Evolutionary conservation across 2,797 vertebrate genomes (phyloP).

Genomic region (Rhyacichthys aspro): DNA sequence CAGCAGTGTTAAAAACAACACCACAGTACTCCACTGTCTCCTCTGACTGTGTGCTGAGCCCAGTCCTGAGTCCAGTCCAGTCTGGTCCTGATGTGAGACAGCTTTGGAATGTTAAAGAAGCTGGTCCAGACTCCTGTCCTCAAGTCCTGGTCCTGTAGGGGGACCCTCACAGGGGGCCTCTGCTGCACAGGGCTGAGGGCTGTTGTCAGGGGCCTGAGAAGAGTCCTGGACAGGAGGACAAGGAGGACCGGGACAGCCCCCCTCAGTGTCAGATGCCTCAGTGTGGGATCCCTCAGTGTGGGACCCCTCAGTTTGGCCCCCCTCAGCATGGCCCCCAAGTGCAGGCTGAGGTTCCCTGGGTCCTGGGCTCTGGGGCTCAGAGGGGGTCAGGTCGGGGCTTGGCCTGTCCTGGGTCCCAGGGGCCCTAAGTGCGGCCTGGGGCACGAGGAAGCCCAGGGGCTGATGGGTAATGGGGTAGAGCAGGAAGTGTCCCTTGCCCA

Average conservation of each 20-base stretch:
- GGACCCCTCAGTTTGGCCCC: background rate
- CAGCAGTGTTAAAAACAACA: background rate
- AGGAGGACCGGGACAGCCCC: background rate
- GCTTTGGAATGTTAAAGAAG: conserved; percentile 8
- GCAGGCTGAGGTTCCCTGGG: background rate
- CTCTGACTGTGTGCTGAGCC: too few relatives aligned
- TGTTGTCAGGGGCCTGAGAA: background rate
- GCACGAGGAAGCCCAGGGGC: conserved; percentile 93
- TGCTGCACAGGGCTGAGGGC: background rate
- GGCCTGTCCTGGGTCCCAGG: conserved; percentile 73
- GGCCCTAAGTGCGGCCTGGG: conserved; percentile 87
- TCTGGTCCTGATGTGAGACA: conserved; percentile 2
- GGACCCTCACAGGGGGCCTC: too few relatives aligned
- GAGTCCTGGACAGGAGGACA: too few relatives aligned
- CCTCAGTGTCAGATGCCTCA: background rate
- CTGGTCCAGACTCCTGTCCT: background rate
- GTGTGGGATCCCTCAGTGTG: background rate
- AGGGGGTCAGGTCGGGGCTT: conserved; percentile 11
- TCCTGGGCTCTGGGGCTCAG: background rate
- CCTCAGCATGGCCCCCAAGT: too few relatives aligned
- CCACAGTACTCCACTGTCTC: too few relatives aligned
- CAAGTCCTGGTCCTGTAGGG: background rate
- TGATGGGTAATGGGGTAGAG: conserved; percentile 94
- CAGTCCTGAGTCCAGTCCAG: too few relatives aligned
- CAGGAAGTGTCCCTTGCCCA: conserved; percentile 94